Evolutionary conservation across 2,113 vertebrate genomes (phyloP).

Genomic region (Macquaria australasica): DNA sequence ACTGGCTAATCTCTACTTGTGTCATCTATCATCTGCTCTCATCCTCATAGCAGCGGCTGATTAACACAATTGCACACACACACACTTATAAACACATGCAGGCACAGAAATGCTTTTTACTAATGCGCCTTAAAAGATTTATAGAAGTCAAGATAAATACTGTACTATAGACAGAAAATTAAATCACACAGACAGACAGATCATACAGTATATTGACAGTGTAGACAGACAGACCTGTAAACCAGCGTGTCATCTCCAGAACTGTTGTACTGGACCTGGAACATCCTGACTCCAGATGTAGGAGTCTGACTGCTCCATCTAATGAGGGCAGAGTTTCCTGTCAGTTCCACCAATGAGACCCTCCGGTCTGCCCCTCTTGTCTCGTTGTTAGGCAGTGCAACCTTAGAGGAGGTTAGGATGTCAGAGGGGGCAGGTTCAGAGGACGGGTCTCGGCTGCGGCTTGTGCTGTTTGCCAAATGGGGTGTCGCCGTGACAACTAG

Average conservation of each 20-base stretch:
- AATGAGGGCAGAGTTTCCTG: conserved; percentile 91
- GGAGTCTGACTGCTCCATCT: conserved; percentile 91
- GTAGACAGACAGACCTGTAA: conserved; percentile 88
- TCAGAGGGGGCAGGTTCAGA: conserved; percentile 87
- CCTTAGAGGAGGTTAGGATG: conserved; percentile 91
- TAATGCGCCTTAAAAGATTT: neutral
- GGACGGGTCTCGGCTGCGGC: conserved; percentile 87
- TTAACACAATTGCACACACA: too few species aligned
- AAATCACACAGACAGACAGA: neutral
- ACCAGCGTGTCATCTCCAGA: conserved; percentile 92
- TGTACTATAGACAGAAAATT: neutral
- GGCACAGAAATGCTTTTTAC: neutral
- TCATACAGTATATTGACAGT: neutral
- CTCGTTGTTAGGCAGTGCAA: conserved; percentile 78
- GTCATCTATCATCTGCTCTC: conserved; percentile 63
- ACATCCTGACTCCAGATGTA: conserved; percentile 90
- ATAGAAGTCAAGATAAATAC: neutral
- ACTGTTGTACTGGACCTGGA: conserved; percentile 98
- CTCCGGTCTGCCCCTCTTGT: conserved; percentile 81
- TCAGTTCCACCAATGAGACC: conserved; percentile 90
- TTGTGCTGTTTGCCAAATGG: conserved; percentile 92
- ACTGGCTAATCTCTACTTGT: conserved; percentile 48
- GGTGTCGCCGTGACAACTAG: conserved; percentile 86
- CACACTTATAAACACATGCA: conserved; percentile 6
- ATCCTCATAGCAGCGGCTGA: conserved; percentile 44